Percentiles rank a stretch among this genome's conserved stretches.
phyloP scores from a whole-genome alignment of 2,113 vertebrate genomes.

The Apaloderma vittatum region DNA sequence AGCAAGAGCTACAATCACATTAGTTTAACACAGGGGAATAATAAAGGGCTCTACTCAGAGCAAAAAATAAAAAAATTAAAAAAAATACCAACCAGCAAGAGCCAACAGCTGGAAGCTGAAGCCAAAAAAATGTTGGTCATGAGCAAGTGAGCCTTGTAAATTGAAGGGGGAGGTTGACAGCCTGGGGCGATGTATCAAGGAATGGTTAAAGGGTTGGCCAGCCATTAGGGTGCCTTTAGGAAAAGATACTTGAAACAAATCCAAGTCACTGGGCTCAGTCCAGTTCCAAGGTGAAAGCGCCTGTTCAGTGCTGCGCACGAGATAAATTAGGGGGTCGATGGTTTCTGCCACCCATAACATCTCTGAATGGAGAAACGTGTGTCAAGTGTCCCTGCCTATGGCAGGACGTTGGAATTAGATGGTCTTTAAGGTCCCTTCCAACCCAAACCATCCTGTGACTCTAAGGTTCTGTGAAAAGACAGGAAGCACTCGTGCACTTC shows the following conservation, averaged over 20 bases:
- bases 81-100: background rate
- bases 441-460: no score
- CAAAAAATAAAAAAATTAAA: background rate
- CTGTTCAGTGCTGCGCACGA: background rate
- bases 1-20: conserved; percentile 10
- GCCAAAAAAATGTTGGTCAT: background rate
- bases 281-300: background rate
- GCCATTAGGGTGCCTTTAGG: background rate
- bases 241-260: conserved; percentile 31
- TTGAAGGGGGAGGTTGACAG: conserved; percentile 18
- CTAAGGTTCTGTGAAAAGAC: background rate
- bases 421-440: no score
- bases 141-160: conserved; percentile 46
- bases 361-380: background rate
- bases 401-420: no score
- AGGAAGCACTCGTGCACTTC: background rate
- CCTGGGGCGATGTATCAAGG: background rate
- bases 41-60: conserved; percentile 13
- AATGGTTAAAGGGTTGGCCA: background rate
- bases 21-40: conserved; percentile 7
- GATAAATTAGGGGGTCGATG: background rate
- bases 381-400: no score
- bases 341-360: background rate
- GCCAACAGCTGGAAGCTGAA: background rate
- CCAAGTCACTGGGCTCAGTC: background rate